phyloP scores from a whole-genome alignment of 1,140 invertebrate genomes.

The Ceratosolen fusciceps region DNA sequence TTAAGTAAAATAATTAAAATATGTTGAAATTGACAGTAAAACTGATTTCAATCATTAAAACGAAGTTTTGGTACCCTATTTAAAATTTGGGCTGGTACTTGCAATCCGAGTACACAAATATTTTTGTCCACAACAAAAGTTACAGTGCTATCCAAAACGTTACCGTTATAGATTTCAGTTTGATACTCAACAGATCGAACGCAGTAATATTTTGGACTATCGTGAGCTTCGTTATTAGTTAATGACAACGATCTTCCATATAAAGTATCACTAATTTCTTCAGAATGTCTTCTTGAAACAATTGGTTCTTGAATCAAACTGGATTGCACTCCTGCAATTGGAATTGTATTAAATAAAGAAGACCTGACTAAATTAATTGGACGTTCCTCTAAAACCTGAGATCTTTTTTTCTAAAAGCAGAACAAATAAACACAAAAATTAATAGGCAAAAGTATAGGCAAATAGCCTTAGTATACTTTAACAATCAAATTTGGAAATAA shows the following conservation, averaged over 20 bases:
- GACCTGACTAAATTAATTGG: constrained; percentile 43
- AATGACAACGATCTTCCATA: constrained; percentile 23
- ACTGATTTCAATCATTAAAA: not conserved
- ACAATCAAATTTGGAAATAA: too few relatives aligned
- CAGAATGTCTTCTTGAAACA: constrained; percentile 24
- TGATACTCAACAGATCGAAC: constrained; percentile 75
- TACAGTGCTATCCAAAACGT: constrained; percentile 81
- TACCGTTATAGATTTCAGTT: constrained; percentile 79
- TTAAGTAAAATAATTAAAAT: not conserved
- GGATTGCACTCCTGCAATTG: constrained; percentile 31
- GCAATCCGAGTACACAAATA: constrained; percentile 81
- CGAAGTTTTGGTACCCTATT: constrained; percentile 33
- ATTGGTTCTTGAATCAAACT: constrained; percentile 11
- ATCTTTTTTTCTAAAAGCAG: constrained; percentile 40
- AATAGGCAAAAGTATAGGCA: not conserved
- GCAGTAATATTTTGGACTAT: constrained; percentile 77
- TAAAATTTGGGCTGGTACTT: constrained; percentile 72
- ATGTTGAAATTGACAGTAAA: too few relatives aligned
- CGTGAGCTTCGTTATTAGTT: constrained; percentile 44
- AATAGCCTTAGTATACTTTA: too few relatives aligned
- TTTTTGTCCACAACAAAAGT: constrained; percentile 85
- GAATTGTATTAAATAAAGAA: constrained; percentile 36
- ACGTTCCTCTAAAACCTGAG: constrained; percentile 39
- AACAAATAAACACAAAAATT: not conserved
- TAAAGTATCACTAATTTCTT: constrained; percentile 20